Conservation (phyloP, 2,888 invertebrate species). For the Saturnia japonica region DNA sequence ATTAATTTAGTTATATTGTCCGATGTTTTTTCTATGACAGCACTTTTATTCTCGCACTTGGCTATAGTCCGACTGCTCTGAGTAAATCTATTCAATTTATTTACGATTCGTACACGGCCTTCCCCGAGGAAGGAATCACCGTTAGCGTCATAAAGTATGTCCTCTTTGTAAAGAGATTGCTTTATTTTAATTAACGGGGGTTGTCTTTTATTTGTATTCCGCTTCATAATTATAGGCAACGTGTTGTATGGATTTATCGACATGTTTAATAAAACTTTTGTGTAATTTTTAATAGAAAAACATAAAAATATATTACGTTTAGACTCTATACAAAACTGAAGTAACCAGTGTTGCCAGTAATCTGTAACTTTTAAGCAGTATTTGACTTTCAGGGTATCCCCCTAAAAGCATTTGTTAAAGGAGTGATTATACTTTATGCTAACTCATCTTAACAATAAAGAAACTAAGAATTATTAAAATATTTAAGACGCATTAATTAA, state of each 20-base stretch:
- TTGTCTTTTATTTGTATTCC: not conserved
- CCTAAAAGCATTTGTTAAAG: not conserved
- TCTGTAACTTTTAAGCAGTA: not conserved
- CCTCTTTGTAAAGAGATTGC: conserved; percentile 40
- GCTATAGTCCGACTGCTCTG: conserved; percentile 55
- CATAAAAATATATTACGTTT: not conserved
- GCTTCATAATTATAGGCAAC: not conserved
- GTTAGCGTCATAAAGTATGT: conserved; percentile 48
- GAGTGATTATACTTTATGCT: no score
- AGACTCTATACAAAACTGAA: not conserved
- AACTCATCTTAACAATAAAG: not conserved
- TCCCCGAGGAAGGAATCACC: conserved; percentile 55
- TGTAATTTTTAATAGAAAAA: not conserved
- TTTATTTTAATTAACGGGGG: conserved; percentile 14
- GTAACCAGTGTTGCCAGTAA: not conserved
- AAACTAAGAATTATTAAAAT: not conserved
- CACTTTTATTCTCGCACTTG: conserved; percentile 34
- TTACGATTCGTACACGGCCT: conserved; percentile 49
- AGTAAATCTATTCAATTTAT: conserved; percentile 41
- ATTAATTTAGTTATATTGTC: conserved; percentile 55
- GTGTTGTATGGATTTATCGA: not conserved
- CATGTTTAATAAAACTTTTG: not conserved
- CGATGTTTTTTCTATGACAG: conserved; percentile 49
- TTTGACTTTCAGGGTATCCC: not conserved
- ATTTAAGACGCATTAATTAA: not conserved